Evolutionary conservation across 2,113 vertebrate species (phyloP).

Genomic region (Ceyx melanurus): DNA sequence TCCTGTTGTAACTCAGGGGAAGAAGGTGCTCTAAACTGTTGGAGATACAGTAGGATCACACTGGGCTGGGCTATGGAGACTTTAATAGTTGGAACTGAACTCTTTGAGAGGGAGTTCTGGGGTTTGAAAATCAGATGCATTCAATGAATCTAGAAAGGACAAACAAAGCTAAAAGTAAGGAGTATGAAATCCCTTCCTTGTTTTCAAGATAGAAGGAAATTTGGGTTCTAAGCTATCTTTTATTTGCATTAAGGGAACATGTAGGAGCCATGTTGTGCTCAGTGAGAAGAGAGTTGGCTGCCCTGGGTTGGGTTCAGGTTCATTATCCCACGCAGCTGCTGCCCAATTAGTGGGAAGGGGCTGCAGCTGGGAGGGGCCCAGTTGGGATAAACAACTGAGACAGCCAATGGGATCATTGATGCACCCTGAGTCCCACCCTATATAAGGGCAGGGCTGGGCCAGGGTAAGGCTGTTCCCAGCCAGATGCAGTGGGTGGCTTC

Average conservation of each 20-base stretch:
- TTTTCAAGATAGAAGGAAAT: not conserved
- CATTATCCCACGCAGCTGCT: too few species aligned
- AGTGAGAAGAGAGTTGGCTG: not conserved
- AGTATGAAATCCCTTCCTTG: not conserved
- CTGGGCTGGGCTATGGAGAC: not conserved
- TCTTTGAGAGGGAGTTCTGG: not conserved
- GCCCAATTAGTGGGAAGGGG: too few species aligned
- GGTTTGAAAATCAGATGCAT: not conserved
- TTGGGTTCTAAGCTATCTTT: not conserved
- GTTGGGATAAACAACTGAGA: too few species aligned
- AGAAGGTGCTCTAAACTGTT: not conserved
- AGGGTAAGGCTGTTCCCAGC: too few species aligned
- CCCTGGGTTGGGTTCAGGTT: too few species aligned
- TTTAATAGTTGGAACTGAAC: not conserved
- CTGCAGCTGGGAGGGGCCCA: too few species aligned
- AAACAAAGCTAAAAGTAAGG: not conserved
- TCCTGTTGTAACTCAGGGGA: not conserved
- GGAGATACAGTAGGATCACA: not conserved
- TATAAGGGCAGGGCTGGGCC: too few species aligned
- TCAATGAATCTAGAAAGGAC: not conserved
- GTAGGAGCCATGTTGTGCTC: not conserved
- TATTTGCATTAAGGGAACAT: not conserved
- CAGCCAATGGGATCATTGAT: too few species aligned
- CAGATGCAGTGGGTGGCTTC: too few species aligned
- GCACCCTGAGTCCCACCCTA: too few species aligned